Evolutionary conservation across 2,888 invertebrate genomes (phyloP), one percentile per base, ranked within the genome.

Genomic region (Glomeris marginata): DNA sequence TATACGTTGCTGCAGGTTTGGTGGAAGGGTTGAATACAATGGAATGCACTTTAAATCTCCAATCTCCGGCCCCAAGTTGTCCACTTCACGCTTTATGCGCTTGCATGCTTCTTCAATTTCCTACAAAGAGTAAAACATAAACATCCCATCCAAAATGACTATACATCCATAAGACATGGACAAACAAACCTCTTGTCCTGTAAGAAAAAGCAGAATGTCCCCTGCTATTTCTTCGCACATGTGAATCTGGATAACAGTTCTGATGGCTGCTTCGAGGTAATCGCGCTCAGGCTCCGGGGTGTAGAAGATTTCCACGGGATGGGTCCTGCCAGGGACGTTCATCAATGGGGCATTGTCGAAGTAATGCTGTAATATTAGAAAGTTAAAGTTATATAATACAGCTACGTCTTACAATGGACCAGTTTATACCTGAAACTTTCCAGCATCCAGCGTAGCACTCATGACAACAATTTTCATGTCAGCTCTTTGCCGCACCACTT

Each of bases 31-130:
- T 0, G 98, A 98, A 71, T 99, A 99, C 35, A 99, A 69, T 0
- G 98, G 98, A 66, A 99, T 98, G 70, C 97, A 98, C 66, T 91
- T 94, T 42, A 99, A 69, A 65, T 97, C 95, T 0, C 98, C 98
- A 3, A 91, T 87, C 61, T 98, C 95, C 0, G 91, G 86, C 0
- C 97, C 97, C 41, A 98, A 70, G 69, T 91, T 92, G 61, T 97
- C 94, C 52, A 90, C 83, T 71, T 98, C 97, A 5, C 91, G 73
- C 66, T 92, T 91, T 51, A 99, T 91, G 58, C 95, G 72, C 65
- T 98, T 97, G 65, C 98, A 99, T 0, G 98, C 97, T 62, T 97
- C 97, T 68, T 99, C 98, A 50, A 99, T 99, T 72, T 99, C 97
- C 72, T n/a, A n/a, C n/a, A n/a, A n/a, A n/a, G n/a, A n/a, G n/a